A percentile compares a stretch with the other conserved stretches of the same genome.
phyloP scores from a whole-genome alignment of 2,797 vertebrate species.

The Pseudopleuronectes americanus region DNA sequence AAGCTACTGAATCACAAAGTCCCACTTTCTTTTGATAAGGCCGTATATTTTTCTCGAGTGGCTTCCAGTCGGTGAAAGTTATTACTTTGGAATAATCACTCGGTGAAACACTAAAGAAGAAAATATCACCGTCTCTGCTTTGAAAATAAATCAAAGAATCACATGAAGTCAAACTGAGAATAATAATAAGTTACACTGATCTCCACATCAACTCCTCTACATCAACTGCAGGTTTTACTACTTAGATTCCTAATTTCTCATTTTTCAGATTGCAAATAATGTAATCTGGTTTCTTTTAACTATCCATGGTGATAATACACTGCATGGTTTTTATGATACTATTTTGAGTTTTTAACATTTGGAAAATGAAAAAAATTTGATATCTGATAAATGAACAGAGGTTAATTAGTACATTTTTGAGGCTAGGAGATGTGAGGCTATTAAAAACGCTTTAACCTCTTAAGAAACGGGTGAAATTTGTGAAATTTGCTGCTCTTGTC shows the following conservation, averaged over 20 bases:
- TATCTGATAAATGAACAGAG: conserved; percentile 25
- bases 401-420: conserved; percentile 2
- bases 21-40: conserved; percentile 17
- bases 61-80: not conserved
- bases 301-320: not conserved
- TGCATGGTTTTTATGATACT: conserved; percentile 5
- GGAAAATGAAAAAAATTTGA: not conserved
- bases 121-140: conserved; percentile 44
- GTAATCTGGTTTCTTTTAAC: conserved; percentile 17
- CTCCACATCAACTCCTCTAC: not conserved
- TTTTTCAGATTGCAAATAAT: conserved; percentile 8
- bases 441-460: conserved; percentile 36
- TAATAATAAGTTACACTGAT: conserved; percentile 13
- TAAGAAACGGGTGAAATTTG: too few relatives aligned
- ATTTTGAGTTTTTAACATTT: not conserved
- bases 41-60: not conserved
- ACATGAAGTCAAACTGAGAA: conserved; percentile 10
- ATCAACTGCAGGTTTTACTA: not conserved
- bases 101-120: conserved; percentile 26
- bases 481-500: conserved; percentile 66
- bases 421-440: conserved; percentile 32
- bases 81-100: conserved; percentile 11
- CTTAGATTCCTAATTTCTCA: conserved; percentile 19
- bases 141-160: conserved; percentile 1
- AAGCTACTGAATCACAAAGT: conserved; percentile 7